These are phyloP conservation scores for Squalus acanthias DNA, from an alignment of 2,797 vertebrate genomes.

Conservation along the genomic window DNA sequence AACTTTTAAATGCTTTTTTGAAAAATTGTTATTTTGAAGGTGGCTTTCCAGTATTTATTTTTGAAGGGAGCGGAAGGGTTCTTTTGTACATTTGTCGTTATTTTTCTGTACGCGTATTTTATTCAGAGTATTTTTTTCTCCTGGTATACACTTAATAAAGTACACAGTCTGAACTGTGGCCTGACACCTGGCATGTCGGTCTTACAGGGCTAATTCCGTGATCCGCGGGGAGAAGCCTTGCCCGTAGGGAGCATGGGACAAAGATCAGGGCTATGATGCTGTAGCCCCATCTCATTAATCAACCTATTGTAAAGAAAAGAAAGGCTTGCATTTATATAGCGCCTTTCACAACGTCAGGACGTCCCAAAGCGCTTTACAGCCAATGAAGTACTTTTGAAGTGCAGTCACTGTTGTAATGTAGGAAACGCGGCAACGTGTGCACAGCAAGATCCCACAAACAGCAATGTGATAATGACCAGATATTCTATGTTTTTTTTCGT, in stretches of 20 bases:
- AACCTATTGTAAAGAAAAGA: background rate
- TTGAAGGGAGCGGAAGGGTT: background rate
- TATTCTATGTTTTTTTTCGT: background rate
- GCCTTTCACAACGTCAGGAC: background rate
- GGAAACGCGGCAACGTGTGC: background rate
- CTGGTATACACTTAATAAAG: background rate
- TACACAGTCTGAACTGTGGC: background rate
- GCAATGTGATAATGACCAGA: background rate
- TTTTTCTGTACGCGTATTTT: background rate
- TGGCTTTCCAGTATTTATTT: background rate
- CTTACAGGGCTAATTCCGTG: background rate
- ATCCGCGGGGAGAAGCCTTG: background rate
- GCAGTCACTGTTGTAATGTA: background rate
- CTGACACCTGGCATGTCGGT: background rate
- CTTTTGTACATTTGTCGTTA: background rate
- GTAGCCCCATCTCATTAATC: background rate
- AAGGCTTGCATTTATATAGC: background rate
- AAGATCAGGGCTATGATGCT: background rate
- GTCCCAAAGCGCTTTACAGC: background rate
- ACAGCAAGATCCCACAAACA: background rate
- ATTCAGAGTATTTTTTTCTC: background rate
- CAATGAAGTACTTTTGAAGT: background rate
- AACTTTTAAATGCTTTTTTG: background rate
- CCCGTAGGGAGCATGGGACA: no score
- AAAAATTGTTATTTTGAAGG: background rate